phyloP scores from a whole-genome alignment of 30 jellyfish, hydroid and myxozoan species.

The Pelagia noctiluca region DNA sequence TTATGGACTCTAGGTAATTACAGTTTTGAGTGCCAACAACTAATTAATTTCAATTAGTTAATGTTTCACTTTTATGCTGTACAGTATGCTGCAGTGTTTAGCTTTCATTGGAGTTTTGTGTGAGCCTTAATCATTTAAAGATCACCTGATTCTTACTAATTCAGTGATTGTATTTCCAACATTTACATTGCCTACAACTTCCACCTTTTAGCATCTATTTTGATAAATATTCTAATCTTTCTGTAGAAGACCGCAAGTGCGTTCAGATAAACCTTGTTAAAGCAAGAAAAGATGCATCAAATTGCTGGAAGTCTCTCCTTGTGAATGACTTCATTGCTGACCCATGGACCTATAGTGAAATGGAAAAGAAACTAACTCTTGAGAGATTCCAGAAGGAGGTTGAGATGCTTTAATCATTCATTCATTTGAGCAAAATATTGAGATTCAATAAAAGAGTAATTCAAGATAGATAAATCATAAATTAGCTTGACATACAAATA shows the following conservation, averaged over 20 bases:
- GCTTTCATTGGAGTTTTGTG: too few relatives aligned
- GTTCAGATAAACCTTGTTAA: slow-evolving; percentile 69
- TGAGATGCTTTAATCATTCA: not conserved
- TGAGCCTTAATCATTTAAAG: too few relatives aligned
- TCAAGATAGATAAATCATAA: too few relatives aligned
- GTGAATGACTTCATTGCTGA: slow-evolving; percentile 61
- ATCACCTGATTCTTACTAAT: too few relatives aligned
- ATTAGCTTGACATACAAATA: too few relatives aligned
- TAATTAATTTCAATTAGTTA: not conserved
- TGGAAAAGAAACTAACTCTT: slow-evolving; percentile 89
- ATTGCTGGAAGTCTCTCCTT: slow-evolving; percentile 87
- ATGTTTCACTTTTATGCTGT: too few relatives aligned
- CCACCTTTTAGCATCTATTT: too few relatives aligned
- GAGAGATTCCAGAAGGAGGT: slow-evolving; percentile 94
- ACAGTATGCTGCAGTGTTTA: too few relatives aligned
- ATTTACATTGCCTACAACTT: too few relatives aligned
- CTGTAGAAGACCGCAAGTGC: slow-evolving; percentile 73
- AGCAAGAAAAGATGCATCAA: slow-evolving; percentile 76
- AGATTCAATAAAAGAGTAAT: not conserved
- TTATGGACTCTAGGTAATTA: slow-evolving; percentile 77
- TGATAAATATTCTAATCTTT: too few relatives aligned
- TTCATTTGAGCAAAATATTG: not conserved
- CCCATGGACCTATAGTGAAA: slow-evolving; percentile 75
- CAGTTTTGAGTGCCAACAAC: not conserved
- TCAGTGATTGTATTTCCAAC: too few relatives aligned